These are phyloP conservation scores for Sycophaga agraensis DNA, from an alignment of 1,140 invertebrate species.

Conservation along the genomic window DNA sequence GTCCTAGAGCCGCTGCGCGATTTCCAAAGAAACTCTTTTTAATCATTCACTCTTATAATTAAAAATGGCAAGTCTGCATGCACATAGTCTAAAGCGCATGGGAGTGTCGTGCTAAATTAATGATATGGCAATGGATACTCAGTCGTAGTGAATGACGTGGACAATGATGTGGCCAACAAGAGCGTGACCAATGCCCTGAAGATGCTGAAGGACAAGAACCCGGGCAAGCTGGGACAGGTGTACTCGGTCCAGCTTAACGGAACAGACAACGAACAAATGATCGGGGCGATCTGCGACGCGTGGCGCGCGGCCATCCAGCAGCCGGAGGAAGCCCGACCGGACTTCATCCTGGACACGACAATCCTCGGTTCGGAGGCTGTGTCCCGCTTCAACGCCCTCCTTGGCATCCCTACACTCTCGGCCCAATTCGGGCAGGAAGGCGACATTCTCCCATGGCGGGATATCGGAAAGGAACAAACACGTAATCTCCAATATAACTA, in stretches of 20 bases:
- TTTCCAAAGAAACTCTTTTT: no score
- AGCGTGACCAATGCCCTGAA: conserved; percentile 46
- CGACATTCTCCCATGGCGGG: conserved; percentile 78
- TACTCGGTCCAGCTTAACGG: conserved; percentile 41
- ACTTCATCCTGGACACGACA: conserved; percentile 79
- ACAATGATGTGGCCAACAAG: conserved; percentile 43
- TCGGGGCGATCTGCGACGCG: conserved; percentile 40
- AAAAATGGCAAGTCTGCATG: no score
- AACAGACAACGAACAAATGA: conserved; percentile 34
- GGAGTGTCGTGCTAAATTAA: no score
- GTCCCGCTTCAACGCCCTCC: conserved; percentile 75
- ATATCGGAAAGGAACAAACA: conserved; percentile 67
- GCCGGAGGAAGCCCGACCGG: conserved; percentile 63
- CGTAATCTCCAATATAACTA: no score
- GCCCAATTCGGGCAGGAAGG: conserved; percentile 81
- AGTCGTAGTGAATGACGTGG: conserved; percentile 50
- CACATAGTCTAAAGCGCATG: no score
- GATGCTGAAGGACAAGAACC: conserved; percentile 36
- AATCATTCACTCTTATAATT: no score
- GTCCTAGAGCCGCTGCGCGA: no score
- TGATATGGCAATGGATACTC: no score
- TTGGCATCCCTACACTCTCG: conserved; percentile 80
- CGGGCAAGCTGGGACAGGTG: conserved; percentile 40
- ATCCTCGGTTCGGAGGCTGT: conserved; percentile 79
- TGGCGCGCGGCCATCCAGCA: conserved; percentile 41